Base-by-base conservation (phyloP, 92 coral and sea anemone genomes). In the Zoanthus solanderi region DNA sequence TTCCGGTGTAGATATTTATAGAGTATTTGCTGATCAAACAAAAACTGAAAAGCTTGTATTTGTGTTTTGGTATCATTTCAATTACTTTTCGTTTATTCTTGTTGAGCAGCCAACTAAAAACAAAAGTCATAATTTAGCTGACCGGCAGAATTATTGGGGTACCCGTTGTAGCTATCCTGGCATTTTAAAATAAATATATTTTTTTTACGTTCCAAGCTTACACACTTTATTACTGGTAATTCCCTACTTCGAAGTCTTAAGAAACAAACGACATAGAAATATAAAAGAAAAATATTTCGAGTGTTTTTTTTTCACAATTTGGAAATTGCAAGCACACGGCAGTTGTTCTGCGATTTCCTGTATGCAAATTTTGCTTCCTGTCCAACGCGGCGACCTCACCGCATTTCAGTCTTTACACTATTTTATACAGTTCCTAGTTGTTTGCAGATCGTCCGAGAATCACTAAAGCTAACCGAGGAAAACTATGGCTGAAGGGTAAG, bases 361-460 rank as follows among this genome's bases (percentile, higher is more conserved):
- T 73, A 73, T 73, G 78, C 78, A 73, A 73, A 46, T 73, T 73
- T 73, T 73, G 78, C 54, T 73, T 73, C 78, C 78, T 73, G 78
- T 73, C 56, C 56, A 73, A 73, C 78, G 30, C 57, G 30, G 78
- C 78, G 0, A 73, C 9, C 54, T 73, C 78, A 73, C 28, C 56
- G 54, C 78, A 73, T 44, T 73, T 73, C 78, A 73, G 78, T 73
- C 78, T 73, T 46, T 54, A 73, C 78, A 42, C 78, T 73, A 54
- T 73, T 73, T 73, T 73, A 73, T 73, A 73, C 78, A 73, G 78
- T 73, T 44, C 52, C 52, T 34, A 72, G 77, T 72, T 73, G 56
- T 73, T 73, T 73, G 78, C 78, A 73, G 78, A 73, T 42, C 28
- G 23, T 73, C 78, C 30, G 56, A 73, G 78, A 73, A 73, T 73